Percentiles rank a stretch among this genome's conserved stretches.
phyloP scores from a whole-genome alignment of 1,140 invertebrate species.

The Leptinotarsa defecta region DNA sequence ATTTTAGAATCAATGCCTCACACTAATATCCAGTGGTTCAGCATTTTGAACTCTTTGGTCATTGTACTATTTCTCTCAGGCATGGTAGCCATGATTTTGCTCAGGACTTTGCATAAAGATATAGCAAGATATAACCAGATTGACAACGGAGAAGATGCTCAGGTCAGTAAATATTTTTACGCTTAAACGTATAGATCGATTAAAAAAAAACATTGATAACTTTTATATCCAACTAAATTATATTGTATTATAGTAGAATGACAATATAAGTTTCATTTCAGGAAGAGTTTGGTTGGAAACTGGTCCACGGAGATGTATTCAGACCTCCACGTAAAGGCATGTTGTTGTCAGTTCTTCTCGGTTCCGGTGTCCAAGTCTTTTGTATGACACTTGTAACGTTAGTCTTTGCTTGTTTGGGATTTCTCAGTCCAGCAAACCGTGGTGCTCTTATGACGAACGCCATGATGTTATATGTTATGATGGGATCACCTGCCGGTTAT shows the following conservation, averaged over 20 bases:
- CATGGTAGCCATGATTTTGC: conserved; percentile 99
- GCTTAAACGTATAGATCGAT: too few relatives aligned
- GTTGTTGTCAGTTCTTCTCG: conserved; percentile 92
- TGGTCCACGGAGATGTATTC: conserved; percentile 95
- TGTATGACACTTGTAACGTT: conserved; percentile 77
- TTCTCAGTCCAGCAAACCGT: conserved; percentile 96
- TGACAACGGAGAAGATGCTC: conserved; percentile 93
- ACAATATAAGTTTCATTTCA: conserved; percentile 56
- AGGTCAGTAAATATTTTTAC: conserved; percentile 54
- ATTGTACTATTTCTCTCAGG: conserved; percentile 91
- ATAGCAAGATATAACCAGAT: conserved; percentile 98
- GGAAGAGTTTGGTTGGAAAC: conserved; percentile 99
- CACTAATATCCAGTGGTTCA: conserved; percentile 99
- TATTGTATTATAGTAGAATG: conserved; percentile 5
- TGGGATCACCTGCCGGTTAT: conserved; percentile 95
- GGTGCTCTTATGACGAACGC: conserved; percentile 98
- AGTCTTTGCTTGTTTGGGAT: conserved; percentile 97
- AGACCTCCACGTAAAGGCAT: conserved; percentile 95
- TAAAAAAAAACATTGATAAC: too few relatives aligned
- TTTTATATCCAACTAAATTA: too few relatives aligned
- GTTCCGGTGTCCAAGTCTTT: conserved; percentile 91
- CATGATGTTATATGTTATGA: conserved; percentile 90
- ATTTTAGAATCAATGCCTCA: conserved; percentile 98
- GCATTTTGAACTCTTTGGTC: conserved; percentile 87
- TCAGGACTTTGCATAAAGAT: conserved; percentile 96